Conservation (phyloP, 2,888 invertebrate species). For the Idaea aversata region DNA sequence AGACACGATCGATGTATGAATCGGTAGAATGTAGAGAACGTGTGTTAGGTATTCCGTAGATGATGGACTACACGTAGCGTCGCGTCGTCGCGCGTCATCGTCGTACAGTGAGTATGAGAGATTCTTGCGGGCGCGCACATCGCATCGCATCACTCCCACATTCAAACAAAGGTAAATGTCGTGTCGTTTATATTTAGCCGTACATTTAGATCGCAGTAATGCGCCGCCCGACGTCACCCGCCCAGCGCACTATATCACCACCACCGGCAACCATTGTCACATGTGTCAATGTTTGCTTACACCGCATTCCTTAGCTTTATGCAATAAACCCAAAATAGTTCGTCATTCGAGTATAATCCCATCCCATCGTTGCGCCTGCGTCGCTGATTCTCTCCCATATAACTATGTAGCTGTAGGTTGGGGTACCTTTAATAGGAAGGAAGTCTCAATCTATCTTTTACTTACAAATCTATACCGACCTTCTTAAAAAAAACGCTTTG, state of each 20-base stretch:
- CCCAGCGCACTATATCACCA: conserved; percentile 34
- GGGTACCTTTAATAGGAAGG: too few species aligned
- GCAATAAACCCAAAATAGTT: conserved; percentile 29
- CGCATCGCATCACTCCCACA: conserved; percentile 36
- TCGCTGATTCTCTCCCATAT: not conserved
- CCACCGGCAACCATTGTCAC: conserved; percentile 34
- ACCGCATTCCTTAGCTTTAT: conserved; percentile 27
- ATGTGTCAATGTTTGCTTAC: conserved; percentile 27
- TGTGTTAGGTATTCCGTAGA: not conserved
- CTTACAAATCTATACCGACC: too few species aligned
- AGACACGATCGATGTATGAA: not conserved
- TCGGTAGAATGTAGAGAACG: not conserved
- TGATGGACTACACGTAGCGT: not conserved
- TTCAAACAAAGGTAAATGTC: conserved; percentile 64
- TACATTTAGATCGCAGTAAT: conserved; percentile 40
- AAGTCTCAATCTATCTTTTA: too few species aligned
- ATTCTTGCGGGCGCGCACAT: conserved; percentile 12
- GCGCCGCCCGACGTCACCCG: conserved; percentile 35
- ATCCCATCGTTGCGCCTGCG: not conserved
- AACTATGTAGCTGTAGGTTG: not conserved
- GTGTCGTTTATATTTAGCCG: conserved; percentile 48
- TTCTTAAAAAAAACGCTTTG: too few species aligned
- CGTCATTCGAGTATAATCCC: not conserved
- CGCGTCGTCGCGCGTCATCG: not conserved
- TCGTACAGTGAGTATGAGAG: conserved; percentile 22